phyloP scores from a whole-genome alignment of 2,797 vertebrate species.

The Sandelia bainsii region DNA sequence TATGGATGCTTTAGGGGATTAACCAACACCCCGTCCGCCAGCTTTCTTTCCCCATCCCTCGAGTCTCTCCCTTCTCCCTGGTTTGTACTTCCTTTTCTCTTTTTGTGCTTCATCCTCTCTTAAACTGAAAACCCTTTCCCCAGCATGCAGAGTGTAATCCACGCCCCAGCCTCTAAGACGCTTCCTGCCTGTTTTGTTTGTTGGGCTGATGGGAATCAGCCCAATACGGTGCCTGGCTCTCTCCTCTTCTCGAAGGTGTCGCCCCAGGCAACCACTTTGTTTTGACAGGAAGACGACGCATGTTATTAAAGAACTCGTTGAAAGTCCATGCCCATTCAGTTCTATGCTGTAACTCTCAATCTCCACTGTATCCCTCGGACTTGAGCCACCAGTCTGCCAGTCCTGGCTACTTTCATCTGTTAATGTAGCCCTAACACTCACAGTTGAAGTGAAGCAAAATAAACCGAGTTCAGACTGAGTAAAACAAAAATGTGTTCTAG shows the following conservation, averaged over 20 bases:
- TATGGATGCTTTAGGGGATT: slow-evolving; percentile 86
- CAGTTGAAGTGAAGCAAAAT: slow-evolving; percentile 78
- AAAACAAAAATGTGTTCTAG: slow-evolving; percentile 78
- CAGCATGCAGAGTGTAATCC: slow-evolving; percentile 81
- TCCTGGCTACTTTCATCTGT: slow-evolving; percentile 54
- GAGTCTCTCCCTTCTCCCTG: slow-evolving; percentile 37
- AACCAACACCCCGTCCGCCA: slow-evolving; percentile 63
- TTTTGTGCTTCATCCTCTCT: slow-evolving; percentile 70
- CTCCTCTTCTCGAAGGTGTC: slow-evolving; percentile 53
- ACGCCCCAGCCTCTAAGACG: slow-evolving; percentile 68
- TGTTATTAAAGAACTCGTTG: slow-evolving; percentile 39
- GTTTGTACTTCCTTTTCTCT: slow-evolving; percentile 62
- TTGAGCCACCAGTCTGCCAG: slow-evolving; percentile 34
- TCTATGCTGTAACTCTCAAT: background rate
- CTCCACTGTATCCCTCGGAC: slow-evolving; percentile 31
- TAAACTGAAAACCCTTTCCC: slow-evolving; percentile 76
- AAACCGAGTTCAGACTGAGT: slow-evolving; percentile 75
- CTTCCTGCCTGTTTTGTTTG: slow-evolving; percentile 80
- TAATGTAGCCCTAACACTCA: slow-evolving; percentile 66
- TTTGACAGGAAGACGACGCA: slow-evolving; percentile 12
- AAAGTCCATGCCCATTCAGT: slow-evolving; percentile 3
- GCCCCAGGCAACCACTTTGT: slow-evolving; percentile 47
- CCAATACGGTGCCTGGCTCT: slow-evolving; percentile 46
- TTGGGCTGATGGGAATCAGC: slow-evolving; percentile 57
- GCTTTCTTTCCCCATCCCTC: slow-evolving; percentile 46